Conservation (phyloP, 1,140 invertebrate genomes). For the Zaprionus camerounensis region DNA sequence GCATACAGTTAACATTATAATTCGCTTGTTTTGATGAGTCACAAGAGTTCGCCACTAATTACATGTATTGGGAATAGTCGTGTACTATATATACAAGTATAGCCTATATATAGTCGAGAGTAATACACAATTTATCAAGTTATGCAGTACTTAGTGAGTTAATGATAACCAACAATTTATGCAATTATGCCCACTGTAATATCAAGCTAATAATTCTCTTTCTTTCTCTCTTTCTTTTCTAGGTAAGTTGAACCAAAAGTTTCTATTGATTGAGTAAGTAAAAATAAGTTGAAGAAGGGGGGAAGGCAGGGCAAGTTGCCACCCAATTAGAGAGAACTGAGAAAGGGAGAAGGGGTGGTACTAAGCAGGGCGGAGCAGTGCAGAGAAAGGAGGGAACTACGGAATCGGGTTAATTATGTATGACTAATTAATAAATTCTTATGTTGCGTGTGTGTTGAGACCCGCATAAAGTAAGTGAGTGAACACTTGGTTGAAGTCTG, state of each 20-base stretch:
- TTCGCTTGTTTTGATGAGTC: conserved; percentile 45
- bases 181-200: neutral
- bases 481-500: neutral
- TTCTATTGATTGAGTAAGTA: conserved; percentile 18
- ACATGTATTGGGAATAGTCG: neutral
- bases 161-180: conserved; percentile 5
- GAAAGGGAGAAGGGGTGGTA: neutral
- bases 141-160: neutral
- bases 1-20: conserved; percentile 49
- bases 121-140: neutral
- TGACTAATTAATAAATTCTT: conserved; percentile 41
- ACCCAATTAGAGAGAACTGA: conserved; percentile 25
- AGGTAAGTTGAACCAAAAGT: conserved; percentile 55
- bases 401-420: conserved; percentile 29
- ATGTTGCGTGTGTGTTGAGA: conserved; percentile 9
- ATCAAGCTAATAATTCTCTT: conserved; percentile 12
- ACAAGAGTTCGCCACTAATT: conserved; percentile 39
- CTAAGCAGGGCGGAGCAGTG: neutral
- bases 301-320: neutral
- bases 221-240: conserved; percentile 24
- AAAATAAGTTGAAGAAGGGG: neutral
- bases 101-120: neutral
- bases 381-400: neutral
- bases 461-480: conserved; percentile 22
- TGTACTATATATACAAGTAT: neutral